Evolutionary conservation across 2,888 invertebrate species (phyloP), one percentile per base, ranked within the genome.

Genomic region (Ochlodes sylvanus): DNA sequence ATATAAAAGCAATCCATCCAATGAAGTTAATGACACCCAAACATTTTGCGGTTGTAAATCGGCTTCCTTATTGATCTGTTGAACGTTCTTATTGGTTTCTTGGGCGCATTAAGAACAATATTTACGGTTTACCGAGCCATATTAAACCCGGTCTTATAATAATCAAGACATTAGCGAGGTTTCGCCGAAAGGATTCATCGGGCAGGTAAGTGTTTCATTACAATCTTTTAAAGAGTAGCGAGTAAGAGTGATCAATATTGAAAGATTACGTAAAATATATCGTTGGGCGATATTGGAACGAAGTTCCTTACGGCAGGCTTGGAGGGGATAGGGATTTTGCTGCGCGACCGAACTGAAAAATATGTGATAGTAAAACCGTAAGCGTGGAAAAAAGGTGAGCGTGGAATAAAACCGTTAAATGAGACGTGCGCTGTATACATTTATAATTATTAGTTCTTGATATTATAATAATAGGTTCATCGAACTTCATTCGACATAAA

Each of bases 141-240:
- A 67, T 67, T 67, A 61, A 67, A 61, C 55, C 19, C 10, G 60
- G 32, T 61, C 19, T 55, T 55, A 55, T 34, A 61, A 61, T 60
- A 67, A 67, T 67, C 17, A 67, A 67, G 66, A 67, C 66, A 67
- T 67, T 67, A 67, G 66, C 66, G 32, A 55, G 61, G 61, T 55
- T 67, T 61, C 21, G 66, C 54, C 66, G 55, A 67, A 61, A 60
- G 9, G 19, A 27, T 56, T 38, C 56, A 58, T 42, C 27, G 47
- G 21, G 6, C 38, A 47, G 15, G 50, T 2, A 21, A 52, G 3
- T 21, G 66, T 60, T 56, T 38, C 75, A 72, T 71, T 77, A 73
- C 71, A 72, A 70, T 7, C 15, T 10, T 12, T 2, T 5, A 50
- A 55, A 19, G 34, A 27, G 34, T 19, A 44, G 12, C 17, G 19